Conservation (phyloP, 2,888 invertebrate genomes). For the Bruchidius siliquastri region DNA sequence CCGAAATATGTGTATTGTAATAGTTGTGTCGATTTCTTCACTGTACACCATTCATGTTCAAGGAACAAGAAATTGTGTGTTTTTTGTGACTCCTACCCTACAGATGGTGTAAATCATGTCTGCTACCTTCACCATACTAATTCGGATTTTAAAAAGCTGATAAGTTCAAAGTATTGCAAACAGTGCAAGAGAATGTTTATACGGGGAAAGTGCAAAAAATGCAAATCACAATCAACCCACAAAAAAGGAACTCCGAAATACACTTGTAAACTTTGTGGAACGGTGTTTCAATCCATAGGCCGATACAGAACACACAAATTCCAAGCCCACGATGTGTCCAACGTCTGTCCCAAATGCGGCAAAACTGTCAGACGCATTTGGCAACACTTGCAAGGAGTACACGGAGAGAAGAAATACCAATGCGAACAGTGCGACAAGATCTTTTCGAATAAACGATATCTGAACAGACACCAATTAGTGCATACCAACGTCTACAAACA, state of each 20-base stretch:
- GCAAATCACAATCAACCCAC: neutral
- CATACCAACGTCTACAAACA: constrained; percentile 48
- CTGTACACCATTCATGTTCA: constrained; percentile 2
- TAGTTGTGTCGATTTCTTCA: neutral
- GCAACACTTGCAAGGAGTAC: constrained; percentile 18
- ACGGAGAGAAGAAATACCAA: constrained; percentile 13
- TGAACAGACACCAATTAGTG: constrained; percentile 24
- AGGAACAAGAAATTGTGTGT: constrained; percentile 1
- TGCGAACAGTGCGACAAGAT: constrained; percentile 25
- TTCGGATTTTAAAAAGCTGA: constrained; percentile 4
- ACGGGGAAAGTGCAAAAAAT: neutral
- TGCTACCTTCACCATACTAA: constrained; percentile 6
- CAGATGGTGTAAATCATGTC: constrained; percentile 1
- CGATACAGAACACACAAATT: constrained; percentile 18
- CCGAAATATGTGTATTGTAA: constrained; percentile 3
- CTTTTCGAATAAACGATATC: constrained; percentile 26
- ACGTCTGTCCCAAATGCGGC: constrained; percentile 43
- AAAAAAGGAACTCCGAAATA: neutral
- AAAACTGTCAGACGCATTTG: constrained; percentile 27
- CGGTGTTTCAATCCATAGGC: constrained; percentile 18
- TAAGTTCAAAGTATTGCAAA: neutral
- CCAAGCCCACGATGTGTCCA: constrained; percentile 15
- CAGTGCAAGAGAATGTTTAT: neutral
- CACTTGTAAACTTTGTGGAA: constrained; percentile 16
- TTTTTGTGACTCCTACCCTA: constrained; percentile 4